Evolutionary conservation across 1,140 invertebrate genomes (phyloP).

Genomic region (Hycleus phaleratus): DNA sequence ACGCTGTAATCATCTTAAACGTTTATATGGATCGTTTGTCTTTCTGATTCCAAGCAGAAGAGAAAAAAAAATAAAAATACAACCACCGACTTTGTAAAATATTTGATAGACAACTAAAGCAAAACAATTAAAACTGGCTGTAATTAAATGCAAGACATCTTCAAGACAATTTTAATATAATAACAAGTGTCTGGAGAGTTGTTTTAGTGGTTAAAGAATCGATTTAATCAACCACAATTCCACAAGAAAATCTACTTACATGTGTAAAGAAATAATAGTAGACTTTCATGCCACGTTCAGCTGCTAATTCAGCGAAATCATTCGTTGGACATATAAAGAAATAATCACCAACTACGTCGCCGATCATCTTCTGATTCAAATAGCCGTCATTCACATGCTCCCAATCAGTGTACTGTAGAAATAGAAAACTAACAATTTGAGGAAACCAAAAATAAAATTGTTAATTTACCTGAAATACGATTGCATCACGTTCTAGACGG

Average conservation of each 20-base stretch:
- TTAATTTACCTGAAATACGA: constrained; percentile 74
- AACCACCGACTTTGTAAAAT: no score
- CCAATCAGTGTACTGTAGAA: constrained; percentile 81
- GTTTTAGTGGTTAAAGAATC: no score
- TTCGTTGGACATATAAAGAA: constrained; percentile 92
- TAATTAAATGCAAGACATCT: no score
- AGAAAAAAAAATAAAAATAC: no score
- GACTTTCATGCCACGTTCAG: constrained; percentile 70
- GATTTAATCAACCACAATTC: neutral
- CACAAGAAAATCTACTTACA: constrained; percentile 49
- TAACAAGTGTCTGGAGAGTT: no score
- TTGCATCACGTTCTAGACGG: constrained; percentile 75
- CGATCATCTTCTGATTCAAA: constrained; percentile 76
- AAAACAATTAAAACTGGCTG: no score
- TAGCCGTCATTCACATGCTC: constrained; percentile 71
- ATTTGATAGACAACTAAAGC: no score
- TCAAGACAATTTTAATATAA: no score
- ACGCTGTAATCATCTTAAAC: constrained; percentile 13
- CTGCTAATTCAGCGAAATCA: constrained; percentile 76
- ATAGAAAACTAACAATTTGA: neutral
- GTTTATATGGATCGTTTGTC: neutral
- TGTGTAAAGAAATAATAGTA: constrained; percentile 93
- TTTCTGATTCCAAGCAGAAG: no score
- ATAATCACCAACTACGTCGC: constrained; percentile 84
- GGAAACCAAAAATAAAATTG: constrained; percentile 1